These are phyloP conservation scores for Salvelinus fontinalis DNA, from an alignment of 2,113 vertebrate genomes.

Conservation along the genomic window DNA sequence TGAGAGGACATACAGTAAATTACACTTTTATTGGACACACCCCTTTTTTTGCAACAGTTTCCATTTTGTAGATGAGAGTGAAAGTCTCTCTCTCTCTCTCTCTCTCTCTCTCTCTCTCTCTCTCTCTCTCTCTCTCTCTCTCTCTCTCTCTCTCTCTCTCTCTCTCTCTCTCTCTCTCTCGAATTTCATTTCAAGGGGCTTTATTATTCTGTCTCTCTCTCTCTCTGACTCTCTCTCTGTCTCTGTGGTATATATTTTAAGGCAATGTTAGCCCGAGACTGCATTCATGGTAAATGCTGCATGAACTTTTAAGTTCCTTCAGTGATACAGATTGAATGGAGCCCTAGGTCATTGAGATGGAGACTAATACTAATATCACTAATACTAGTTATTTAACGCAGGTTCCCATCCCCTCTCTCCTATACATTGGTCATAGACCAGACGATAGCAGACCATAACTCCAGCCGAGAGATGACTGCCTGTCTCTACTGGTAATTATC, in stretches of 20 bases:
- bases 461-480: constrained; percentile 64
- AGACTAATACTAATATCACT: no score
- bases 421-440: neutral
- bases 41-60: neutral
- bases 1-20: constrained; percentile 43
- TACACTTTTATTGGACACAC: constrained; percentile 46
- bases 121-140: neutral
- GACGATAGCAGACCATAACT: constrained; percentile 45
- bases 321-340: no score
- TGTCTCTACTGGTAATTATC: constrained; percentile 65
- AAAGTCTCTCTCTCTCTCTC: neutral
- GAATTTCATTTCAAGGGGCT: no score
- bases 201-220: no score
- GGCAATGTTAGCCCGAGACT: no score
- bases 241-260: no score
- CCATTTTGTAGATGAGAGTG: constrained; percentile 13
- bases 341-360: constrained; percentile 10
- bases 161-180: neutral
- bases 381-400: neutral
- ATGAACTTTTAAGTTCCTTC: no score
- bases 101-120: neutral
- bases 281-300: no score
- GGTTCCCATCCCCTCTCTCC: neutral
- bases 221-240: no score
- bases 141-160: constrained; percentile 4